Percentiles rank a stretch among this genome's conserved stretches.
Evolutionary conservation across 92 coral and sea anemone genomes (phyloP).

Genomic region (Actinostola sp.): DNA sequence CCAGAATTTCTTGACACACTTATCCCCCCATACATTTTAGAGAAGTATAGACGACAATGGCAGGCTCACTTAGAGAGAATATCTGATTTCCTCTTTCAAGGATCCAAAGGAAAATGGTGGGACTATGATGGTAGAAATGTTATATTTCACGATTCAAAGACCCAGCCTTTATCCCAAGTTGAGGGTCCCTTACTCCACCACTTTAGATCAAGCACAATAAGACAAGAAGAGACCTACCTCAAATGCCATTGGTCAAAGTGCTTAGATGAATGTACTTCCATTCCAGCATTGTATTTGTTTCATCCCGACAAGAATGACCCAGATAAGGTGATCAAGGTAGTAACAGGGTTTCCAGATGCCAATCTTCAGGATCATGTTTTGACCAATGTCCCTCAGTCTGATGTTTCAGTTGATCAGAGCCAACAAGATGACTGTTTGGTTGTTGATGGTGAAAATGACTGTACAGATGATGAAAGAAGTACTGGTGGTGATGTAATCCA

Average conservation of each 20-base stretch:
- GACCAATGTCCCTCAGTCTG: too few relatives aligned
- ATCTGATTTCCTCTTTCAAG: conserved; percentile 34
- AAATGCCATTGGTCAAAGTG: conserved; percentile 28
- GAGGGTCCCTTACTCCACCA: conserved; percentile 56
- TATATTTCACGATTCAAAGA: conserved; percentile 32
- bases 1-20: conserved; percentile 37
- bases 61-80: conserved; percentile 52
- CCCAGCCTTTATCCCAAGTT: neutral
- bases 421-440: too few relatives aligned
- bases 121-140: conserved; percentile 37
- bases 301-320: neutral
- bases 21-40: conserved; percentile 2
- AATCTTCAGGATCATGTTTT: too few relatives aligned
- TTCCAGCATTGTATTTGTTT: conserved; percentile 16
- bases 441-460: too few relatives aligned
- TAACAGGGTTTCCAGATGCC: conserved; percentile 14
- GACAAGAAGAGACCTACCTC: conserved; percentile 46
- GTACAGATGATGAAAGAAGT: too few relatives aligned
- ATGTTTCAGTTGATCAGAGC: too few relatives aligned
- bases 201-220: conserved; percentile 47
- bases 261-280: conserved; percentile 6
- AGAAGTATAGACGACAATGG: conserved; percentile 18
- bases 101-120: conserved; percentile 44
- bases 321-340: neutral
- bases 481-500: too few relatives aligned